Evolutionary conservation across 1,140 invertebrate genomes (phyloP), one percentile per base, ranked within the genome.

Genomic region (Aphidius gifuensis): DNA sequence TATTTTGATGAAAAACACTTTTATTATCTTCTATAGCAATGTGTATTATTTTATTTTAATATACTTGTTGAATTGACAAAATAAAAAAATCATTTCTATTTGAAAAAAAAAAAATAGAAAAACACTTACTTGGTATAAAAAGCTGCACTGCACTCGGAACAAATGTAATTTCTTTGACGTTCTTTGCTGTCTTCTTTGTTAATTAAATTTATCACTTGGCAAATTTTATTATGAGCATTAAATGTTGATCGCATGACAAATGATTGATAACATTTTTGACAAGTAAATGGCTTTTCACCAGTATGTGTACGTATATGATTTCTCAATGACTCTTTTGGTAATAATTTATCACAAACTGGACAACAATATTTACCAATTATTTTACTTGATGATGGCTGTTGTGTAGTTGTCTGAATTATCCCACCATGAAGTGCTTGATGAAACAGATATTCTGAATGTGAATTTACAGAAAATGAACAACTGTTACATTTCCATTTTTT

Each of bases 221-320:
- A 81, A 11, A 65, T 44, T 39, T 61, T 71, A 6, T 63, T 61
- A 61, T 81, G 80, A 51, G 57, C 66, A 48, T 66, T 74, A 6
- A 89, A 76, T 66, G 85, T 86, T 39, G 83, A 84, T 64, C 85
- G 83, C 16, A 86, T 80, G 0, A 84, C 86, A 72, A 94, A 96
- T 45, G 85, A 83, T 1, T 80, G 72, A 0, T 69, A 70, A 70
- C 90, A 92, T 1, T 79, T 76, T 0, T 70, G 61, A 64, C 90
- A 92, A 21, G 83, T 71, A 65, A 85, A 92, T 0, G 91, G 90
- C 65, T 90, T 88, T 71, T 96, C 93, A 21, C 89, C 86, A 0
- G 90, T 92, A 69, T 91, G 91, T 40, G 83, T 82, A 32, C 87
- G 81, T 47, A 92, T 78, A 72, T 93, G 91, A 40, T 85, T 84